Conservation (phyloP, 2,113 vertebrate species). For the Neodontobutis hainanensis region DNA sequence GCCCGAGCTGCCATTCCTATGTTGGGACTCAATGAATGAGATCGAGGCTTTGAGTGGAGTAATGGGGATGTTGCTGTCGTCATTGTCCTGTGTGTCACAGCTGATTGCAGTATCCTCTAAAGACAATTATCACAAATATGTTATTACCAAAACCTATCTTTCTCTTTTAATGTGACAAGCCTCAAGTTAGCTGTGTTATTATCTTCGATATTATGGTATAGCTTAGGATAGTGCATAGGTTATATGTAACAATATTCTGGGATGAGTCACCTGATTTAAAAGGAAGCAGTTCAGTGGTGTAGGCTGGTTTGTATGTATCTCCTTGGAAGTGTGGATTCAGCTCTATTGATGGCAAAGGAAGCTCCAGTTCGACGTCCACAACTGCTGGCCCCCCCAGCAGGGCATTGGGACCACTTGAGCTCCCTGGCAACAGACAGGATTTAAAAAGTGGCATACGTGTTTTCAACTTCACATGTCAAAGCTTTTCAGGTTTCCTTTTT, state of each 20-base stretch:
- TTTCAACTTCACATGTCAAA: too few species aligned
- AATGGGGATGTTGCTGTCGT: constrained; percentile 20
- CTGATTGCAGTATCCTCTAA: constrained; percentile 39
- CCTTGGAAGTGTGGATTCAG: constrained; percentile 35
- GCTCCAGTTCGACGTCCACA: background rate
- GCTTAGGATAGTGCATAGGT: background rate
- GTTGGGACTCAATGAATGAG: constrained; percentile 28
- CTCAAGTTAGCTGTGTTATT: too few species aligned
- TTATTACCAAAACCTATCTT: too few species aligned
- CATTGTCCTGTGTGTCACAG: background rate
- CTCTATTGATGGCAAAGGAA: constrained; percentile 7
- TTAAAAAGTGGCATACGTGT: background rate
- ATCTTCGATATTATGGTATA: background rate
- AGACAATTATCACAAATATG: constrained; percentile 17
- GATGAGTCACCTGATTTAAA: constrained; percentile 39
- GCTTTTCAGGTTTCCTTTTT: too few species aligned
- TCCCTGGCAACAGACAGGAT: constrained; percentile 19
- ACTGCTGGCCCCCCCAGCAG: background rate
- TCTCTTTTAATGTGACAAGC: too few species aligned
- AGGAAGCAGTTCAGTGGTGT: constrained; percentile 4
- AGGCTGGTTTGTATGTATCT: background rate
- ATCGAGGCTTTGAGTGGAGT: constrained; percentile 31
- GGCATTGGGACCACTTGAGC: background rate
- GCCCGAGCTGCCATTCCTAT: background rate
- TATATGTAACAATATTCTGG: background rate